phyloP scores from a whole-genome alignment of 2,113 vertebrate species.

The Synodontis membranacea region DNA sequence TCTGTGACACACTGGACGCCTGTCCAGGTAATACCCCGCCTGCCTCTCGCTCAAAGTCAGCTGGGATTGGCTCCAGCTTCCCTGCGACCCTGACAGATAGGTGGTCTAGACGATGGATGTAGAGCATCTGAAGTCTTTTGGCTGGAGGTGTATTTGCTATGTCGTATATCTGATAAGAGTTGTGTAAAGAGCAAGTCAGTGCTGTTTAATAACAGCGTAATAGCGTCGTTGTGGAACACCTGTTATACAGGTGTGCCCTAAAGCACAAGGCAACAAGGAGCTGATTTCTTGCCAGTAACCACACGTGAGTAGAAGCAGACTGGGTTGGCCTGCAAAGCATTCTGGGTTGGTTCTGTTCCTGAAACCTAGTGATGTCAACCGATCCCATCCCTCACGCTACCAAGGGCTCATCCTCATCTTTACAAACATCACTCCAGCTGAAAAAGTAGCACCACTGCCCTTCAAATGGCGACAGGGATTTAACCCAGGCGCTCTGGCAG shows the following conservation, averaged over 20 bases:
- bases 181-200: background rate
- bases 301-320: background rate
- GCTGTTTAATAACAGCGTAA: background rate
- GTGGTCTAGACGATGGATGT: too few species aligned
- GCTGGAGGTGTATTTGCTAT: background rate
- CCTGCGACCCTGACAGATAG: too few species aligned
- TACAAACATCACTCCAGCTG: background rate
- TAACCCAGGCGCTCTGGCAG: too few species aligned
- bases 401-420: constrained; percentile 14
- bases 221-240: background rate
- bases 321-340: background rate
- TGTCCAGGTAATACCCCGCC: too few species aligned
- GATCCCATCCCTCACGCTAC: background rate
- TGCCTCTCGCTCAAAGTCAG: too few species aligned
- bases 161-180: background rate
- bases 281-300: background rate
- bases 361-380: background rate
- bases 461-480: background rate
- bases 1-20: too few species aligned
- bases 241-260: background rate
- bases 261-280: background rate
- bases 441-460: background rate
- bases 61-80: too few species aligned
- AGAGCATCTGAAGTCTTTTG: too few species aligned
- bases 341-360: background rate